Evolutionary conservation across 2,113 vertebrate species (phyloP), one percentile per base, ranked within the genome.

Genomic region (Macquaria ambigua): DNA sequence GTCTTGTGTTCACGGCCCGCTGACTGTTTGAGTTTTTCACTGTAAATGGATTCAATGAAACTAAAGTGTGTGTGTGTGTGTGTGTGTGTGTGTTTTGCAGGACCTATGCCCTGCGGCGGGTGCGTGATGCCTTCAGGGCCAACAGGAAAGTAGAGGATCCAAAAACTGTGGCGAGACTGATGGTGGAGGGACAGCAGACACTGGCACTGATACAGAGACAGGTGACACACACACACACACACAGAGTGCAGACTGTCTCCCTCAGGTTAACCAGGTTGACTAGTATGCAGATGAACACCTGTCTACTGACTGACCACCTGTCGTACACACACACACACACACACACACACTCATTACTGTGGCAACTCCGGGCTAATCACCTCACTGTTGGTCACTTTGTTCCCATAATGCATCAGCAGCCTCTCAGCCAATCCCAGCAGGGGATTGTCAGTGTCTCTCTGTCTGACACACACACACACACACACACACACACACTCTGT

Each of bases 121-220:
- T 99, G 94, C 96, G 96, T 89, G 98, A 99, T 89, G 96, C 97
- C 87, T 99, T 99, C 95, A 97, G 96, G 95, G 97, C 97, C 95
- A 98, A 98, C 92, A 95, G 94, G 93, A 94, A 85, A 21, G 41
- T 97, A 68, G 72, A 95, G 23, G 97, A 99, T 90, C 94, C 97
- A 16, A 90, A 89, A 84, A 79, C 94, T 78, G 95, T 98, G 90
- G 94, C 96, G 85, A 91, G 92, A 53, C 95, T 99, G 76, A 55
- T 98, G 80, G 94, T 93, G 83, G 96, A 96, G 89, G 98, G 97
- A 71, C 94, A 87, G 87, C 87, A 93, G 88, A 96, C 94, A 80
- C 94, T 98, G 87, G 96, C 89, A 31, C 23, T 99, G 81, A 97
- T 99, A 87, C 96, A 92, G 58, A 97, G 98, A 78, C 98, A 99